Base-by-base conservation (phyloP, 1,140 invertebrate species). In the Helicoverpa armigera region DNA sequence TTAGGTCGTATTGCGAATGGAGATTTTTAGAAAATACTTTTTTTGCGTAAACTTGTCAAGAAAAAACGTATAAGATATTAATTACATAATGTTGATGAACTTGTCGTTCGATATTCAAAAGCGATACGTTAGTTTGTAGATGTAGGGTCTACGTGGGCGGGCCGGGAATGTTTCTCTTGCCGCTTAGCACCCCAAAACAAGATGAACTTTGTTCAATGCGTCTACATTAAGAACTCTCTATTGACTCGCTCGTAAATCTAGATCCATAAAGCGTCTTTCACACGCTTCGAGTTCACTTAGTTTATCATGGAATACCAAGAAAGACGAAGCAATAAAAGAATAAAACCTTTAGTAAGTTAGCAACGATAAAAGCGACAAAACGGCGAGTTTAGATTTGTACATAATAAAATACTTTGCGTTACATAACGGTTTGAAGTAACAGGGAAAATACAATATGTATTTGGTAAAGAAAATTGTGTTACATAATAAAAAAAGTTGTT, bases 1-100 rank as follows among this genome's bases (percentile, higher is more conserved):
- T 82, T 78, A 31, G 12, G 3, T 54, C 29, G 18, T 53, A 29
- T 53, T 70, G 23, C 18, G 43, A 79, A 65, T 56, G 77, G 53
- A 82, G 79, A 72, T 81, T 83, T 83, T 86, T 83, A 79, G 82
- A 81, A 79, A 83, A 82, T 79, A 77, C 69, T 83, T 85, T 83
- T 67, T 79, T 82, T 78, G 83, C 75, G 79, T 82, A 81, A 83
- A 82, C 73, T 82, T 81, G 65, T 48, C 63, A 70, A 79, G 65
- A 50, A 79, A 75, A 69, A 69, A 81, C 63, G 31, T 79, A 65
- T 67, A 82, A 79, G 74, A 76, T 77, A 77, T 77, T 83, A 83
- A 83, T 83, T 83, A 80, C 61, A 79, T 80, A 63, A 63, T 51
- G 43, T 76, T 76, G 56, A 76, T 61, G 56, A 76, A 61, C 43